Evolutionary conservation across 2,888 invertebrate species (phyloP).

Genomic region (Heliconius cydno): DNA sequence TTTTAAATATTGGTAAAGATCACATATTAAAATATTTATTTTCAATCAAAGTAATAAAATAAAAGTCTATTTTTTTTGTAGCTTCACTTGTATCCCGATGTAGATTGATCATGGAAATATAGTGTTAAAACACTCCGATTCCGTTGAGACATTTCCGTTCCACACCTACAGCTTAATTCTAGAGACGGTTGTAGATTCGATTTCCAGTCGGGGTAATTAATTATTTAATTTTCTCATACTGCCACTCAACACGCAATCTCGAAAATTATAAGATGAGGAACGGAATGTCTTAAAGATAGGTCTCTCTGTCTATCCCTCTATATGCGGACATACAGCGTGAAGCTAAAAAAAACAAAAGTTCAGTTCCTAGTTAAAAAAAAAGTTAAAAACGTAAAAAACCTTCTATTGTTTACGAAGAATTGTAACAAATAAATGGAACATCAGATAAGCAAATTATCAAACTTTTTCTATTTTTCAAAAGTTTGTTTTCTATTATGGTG

Average conservation of each 20-base stretch:
- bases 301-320: too few species aligned
- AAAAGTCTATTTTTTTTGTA: neutral
- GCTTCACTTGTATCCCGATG: neutral
- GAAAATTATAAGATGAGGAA: neutral
- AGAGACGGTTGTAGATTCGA: too few species aligned
- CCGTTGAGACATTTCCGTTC: neutral
- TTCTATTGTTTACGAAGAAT: slow-evolving; percentile 1
- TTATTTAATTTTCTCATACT: too few species aligned
- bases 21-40: too few species aligned
- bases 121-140: neutral
- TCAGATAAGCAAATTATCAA: slow-evolving; percentile 22
- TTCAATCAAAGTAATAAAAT: too few species aligned
- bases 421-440: slow-evolving; percentile 13
- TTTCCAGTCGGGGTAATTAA: too few species aligned
- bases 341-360: neutral
- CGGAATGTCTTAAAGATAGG: neutral
- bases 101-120: neutral
- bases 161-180: neutral
- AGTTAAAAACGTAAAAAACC: neutral
- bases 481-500: slow-evolving; percentile 1
- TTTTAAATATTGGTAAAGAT: neutral
- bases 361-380: neutral
- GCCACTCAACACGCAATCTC: too few species aligned
- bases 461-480: slow-evolving; percentile 29
- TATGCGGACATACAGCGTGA: neutral